Base-by-base conservation (phyloP, 2,113 vertebrate species). In the Phoenicopterus ruber region DNA sequence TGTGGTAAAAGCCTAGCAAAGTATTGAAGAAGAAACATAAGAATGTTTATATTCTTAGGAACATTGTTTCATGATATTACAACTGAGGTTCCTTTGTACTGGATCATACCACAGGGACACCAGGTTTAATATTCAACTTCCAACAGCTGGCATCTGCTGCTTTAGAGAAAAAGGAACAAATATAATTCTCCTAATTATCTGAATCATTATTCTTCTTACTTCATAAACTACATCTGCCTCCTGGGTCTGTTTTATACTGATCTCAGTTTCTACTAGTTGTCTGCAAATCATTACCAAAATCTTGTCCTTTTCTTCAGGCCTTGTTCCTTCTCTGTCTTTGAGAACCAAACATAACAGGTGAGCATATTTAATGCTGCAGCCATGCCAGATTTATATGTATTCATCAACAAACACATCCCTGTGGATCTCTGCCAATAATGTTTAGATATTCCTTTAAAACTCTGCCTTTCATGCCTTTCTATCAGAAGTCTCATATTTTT, bases 151-250 rank as follows among this genome's bases (percentile, higher is more conserved):
- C 65, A 87, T 94, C 88, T 96, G 91, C 88, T 84, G 65, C 77
- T 92, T 95, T 69, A 87, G 91, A 94, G 73, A 85, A 89, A 87
- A 31, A 79, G 31, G 88, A 95, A 58, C 57, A 76, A 96, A 92
- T 72, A 97, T 82, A 93, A 94, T 95, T 82, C 83, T 94, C 28
- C 65, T 94, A 92, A 95, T 95, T 94, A 94, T 94, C 47, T 89
- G 57, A 93, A 91, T 91, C 61, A 63, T 92, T 96, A 78, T 89
- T 95, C 77, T 92, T 84, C 80, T 84, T 91, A 81, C 82, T 91
- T 92, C 92, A 94, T 89, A 94, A 94, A 91, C 40, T 94, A n/a
- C 0, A 17, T 63, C 57, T 92, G 77, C 70, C 95, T 97, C 86
- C 70, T 76, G 83, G 57, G 90, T 82, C 80, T 59, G 21, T 65